Base-by-base conservation (phyloP, 2,888 invertebrate species). In the Hesperia comma region DNA sequence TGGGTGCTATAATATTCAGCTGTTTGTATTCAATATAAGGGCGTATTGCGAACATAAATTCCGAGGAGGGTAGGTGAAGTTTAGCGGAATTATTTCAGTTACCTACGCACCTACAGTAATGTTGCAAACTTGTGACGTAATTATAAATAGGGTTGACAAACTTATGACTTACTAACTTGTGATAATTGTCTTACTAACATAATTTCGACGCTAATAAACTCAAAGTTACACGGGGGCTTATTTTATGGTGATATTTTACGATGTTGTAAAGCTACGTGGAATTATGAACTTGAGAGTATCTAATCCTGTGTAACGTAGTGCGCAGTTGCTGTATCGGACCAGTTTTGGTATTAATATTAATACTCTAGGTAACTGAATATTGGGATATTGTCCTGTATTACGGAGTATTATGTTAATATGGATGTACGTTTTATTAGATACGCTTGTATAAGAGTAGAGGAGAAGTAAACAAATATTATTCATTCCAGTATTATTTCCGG, bases 21-120 rank as follows among this genome's bases (percentile, higher is more conserved):
- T 69, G 72, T 71, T 71, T 72, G 70, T 71, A 74, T 72, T 74
- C 73, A 74, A 76, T 77, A 74, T 75, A 70, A 68, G 69, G 63
- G 64, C 51, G 14, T 32, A 66, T 70, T 51, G 56, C 58, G 68
- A 69, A 71, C 64, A 72, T 74, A 75, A 72, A 75, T 74, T 72
- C 68, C 69, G 71, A 64, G 71, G 58, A 57, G 57, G 41, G 54
- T 53, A 46, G 51, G 21, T 55, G 60, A 46, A 60, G 66, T 66
- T 66, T 19, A 51, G 33, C n/a, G 41, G 54, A 66, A 60, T 66
- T 33, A 66, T 66, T 66, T 55, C 60, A 60, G 53, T 58, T 62
- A 55, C 54, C 60, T 66, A 66, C 66, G 21, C 43, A 61, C 54
- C 60, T 43, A 26, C 21, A 55, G 10, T 58, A 54, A 43, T 26